Evolutionary conservation across 2,888 invertebrate genomes (phyloP), one percentile per base, ranked within the genome.

Genomic region (Cephus runcator): DNA sequence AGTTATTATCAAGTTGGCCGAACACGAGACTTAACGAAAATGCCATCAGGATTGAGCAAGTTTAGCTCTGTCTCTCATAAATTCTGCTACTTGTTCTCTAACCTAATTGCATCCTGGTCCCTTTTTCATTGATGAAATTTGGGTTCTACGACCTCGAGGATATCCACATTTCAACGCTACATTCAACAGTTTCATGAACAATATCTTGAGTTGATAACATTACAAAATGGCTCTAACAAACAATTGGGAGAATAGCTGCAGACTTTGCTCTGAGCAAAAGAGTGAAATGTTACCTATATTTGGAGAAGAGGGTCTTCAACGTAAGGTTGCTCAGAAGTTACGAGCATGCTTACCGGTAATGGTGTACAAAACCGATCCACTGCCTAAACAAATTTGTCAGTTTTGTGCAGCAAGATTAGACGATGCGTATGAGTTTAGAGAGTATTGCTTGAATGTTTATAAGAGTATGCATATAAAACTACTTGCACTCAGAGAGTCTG

Each of bases 361-460:
- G 79, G 90, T 90, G 0, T 90, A 90, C 81, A 88, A 88, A 82
- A 88, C 87, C 4, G 90, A 90, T 82, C 89, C 89, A 34, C 80
- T 90, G 84, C 90, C 90, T 33, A 90, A 90, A 81, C 87, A 90
- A 81, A 89, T 90, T 76, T 90, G 90, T 75, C 90, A 89, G 80
- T 89, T 88, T 76, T 90, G 90, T 75, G 89, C 90, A 11, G 88
- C 89, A 0, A 84, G 90, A 69, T 75, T 90, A 0, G 89, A 90
- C 69, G 90, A 90, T 68, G 87, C 83, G 35, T 90, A 86, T 35
- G 89, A 89, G 69, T 90, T 90, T 74, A 82, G 89, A 73, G 89
- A 90, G 40, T 85, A 86, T 69, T 90, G 89, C 69, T 77, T 90
- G 12, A 85, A 81, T 35, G 87, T 90, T 34, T 90, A 89, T 76